These are phyloP conservation scores for Oreamnos americanus DNA, from an alignment of 2,113 vertebrate genomes.

Conservation along the genomic window DNA sequence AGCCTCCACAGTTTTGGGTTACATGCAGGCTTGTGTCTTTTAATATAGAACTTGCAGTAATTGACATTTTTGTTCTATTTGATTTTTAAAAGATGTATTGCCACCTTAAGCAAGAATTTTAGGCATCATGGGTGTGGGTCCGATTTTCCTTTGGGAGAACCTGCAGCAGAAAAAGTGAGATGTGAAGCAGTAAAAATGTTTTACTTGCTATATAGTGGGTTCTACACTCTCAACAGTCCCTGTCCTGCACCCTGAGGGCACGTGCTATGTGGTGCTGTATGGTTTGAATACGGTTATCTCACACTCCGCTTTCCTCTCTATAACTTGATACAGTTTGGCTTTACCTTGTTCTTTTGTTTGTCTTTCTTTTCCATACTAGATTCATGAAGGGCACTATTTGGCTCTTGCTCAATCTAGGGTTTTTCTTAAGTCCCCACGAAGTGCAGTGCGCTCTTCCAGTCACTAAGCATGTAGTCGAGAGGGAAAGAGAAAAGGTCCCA, in stretches of 20 bases:
- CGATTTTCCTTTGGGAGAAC: neutral
- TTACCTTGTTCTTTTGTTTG: neutral
- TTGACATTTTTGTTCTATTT: neutral
- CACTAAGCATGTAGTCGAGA: neutral
- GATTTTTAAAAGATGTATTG: neutral
- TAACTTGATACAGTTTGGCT: neutral
- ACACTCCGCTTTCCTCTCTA: neutral
- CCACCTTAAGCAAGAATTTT: neutral
- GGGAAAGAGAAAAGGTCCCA: neutral
- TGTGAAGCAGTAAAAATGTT: neutral
- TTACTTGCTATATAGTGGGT: neutral
- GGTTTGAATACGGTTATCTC: neutral
- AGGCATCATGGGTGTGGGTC: neutral
- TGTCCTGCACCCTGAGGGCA: too few species aligned
- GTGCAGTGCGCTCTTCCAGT: neutral
- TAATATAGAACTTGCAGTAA: neutral
- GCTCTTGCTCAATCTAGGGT: neutral
- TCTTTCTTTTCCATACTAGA: neutral
- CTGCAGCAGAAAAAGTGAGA: neutral
- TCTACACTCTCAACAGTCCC: neutral
- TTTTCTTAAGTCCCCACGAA: neutral
- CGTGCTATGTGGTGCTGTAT: neutral
- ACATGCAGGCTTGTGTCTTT: neutral
- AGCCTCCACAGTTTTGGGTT: neutral
- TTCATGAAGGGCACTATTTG: neutral